These are phyloP conservation scores for Octonoba sinensis DNA, from an alignment of 2,888 invertebrate genomes.

Conservation along the genomic window DNA sequence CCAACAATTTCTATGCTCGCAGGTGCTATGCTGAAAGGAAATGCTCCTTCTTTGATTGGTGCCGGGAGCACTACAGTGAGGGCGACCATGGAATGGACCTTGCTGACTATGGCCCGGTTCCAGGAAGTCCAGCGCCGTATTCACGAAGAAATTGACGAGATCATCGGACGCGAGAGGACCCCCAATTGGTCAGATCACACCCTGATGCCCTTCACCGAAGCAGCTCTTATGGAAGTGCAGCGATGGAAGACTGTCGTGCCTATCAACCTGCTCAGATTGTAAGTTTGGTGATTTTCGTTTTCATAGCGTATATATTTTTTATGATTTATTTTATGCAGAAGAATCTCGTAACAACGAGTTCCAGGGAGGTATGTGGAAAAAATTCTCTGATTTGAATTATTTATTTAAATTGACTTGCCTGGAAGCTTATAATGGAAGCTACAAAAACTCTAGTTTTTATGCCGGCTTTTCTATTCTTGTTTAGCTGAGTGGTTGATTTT, in stretches of 20 bases:
- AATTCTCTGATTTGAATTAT: too few relatives aligned
- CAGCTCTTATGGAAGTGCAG: conserved; percentile 82
- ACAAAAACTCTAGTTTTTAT: too few relatives aligned
- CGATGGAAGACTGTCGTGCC: conserved; percentile 77
- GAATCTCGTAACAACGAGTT: neutral
- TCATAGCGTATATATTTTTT: too few relatives aligned
- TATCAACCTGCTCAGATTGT: conserved; percentile 66
- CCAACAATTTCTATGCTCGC: too few relatives aligned
- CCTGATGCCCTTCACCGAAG: conserved; percentile 86
- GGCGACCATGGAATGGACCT: conserved; percentile 68
- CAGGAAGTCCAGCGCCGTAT: conserved; percentile 76
- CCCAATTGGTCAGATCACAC: conserved; percentile 76
- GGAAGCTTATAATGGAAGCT: too few relatives aligned
- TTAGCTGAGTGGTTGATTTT: too few relatives aligned
- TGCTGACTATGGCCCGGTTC: conserved; percentile 76
- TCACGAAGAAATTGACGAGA: conserved; percentile 76
- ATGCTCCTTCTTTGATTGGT: conserved; percentile 65
- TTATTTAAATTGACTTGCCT: too few relatives aligned
- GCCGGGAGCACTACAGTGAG: conserved; percentile 66
- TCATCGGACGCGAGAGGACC: conserved; percentile 75
- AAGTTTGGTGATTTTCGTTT: conserved; percentile 17
- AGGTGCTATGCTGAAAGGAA: conserved; percentile 64
- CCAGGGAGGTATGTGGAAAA: neutral
- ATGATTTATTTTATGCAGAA: neutral
- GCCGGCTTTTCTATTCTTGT: too few relatives aligned